A percentile compares a stretch with the other conserved stretches of the same genome.
phyloP scores from a whole-genome alignment of 2,888 invertebrate species.

The Melinaea marsaeus region DNA sequence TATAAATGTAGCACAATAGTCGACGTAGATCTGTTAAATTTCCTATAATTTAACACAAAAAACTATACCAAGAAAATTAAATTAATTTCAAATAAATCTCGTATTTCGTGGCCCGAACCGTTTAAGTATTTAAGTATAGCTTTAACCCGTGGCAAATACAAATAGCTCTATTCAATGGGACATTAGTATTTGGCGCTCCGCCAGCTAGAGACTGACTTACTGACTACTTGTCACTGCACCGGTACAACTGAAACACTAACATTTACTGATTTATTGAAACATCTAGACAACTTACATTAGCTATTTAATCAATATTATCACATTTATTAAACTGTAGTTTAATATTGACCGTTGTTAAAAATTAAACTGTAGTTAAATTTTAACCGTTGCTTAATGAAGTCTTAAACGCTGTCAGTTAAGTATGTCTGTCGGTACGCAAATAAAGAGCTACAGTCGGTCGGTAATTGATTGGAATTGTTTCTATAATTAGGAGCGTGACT shows the following conservation, averaged over 20 bases:
- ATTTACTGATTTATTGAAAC: slow-evolving; percentile 9
- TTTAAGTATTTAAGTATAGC: slow-evolving; percentile 9
- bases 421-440: slow-evolving; percentile 56
- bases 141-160: slow-evolving; percentile 50
- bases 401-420: slow-evolving; percentile 1
- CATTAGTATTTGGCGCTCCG: slow-evolving; percentile 70
- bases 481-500: slow-evolving; percentile 77
- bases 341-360: too few species aligned
- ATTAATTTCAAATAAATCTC: neutral
- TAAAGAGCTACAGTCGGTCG: slow-evolving; percentile 57
- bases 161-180: slow-evolving; percentile 74
- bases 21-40: too few species aligned
- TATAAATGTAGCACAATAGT: too few species aligned
- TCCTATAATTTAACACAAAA: too few species aligned
- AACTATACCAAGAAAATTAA: too few species aligned
- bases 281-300: too few species aligned
- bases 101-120: neutral
- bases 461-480: slow-evolving; percentile 78
- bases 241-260: slow-evolving; percentile 26
- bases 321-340: too few species aligned
- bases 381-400: neutral
- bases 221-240: slow-evolving; percentile 47
- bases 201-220: slow-evolving; percentile 50
- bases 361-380: neutral
- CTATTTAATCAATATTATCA: too few species aligned